Percentiles rank a stretch among this genome's conserved stretches.
Conservation (phyloP, 2,888 invertebrate genomes). For the Andrena flavipes region DNA sequence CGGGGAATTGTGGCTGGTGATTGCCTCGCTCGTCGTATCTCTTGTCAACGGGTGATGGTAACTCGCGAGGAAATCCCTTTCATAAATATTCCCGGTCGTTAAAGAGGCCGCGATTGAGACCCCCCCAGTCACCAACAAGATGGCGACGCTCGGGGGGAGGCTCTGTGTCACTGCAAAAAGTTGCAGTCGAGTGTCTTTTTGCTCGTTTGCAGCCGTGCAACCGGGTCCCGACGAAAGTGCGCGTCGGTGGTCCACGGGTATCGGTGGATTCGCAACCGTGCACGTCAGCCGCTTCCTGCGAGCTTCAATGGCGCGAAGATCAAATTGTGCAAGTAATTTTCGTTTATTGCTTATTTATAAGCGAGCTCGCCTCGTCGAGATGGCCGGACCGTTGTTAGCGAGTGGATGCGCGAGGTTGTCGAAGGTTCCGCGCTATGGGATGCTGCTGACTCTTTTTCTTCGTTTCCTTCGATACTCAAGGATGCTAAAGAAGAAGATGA, state of each 20-base stretch:
- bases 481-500: constrained; percentile 15
- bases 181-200: constrained; percentile 13
- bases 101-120: constrained; percentile 25
- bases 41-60: constrained; percentile 38
- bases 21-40: constrained; percentile 8
- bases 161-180: constrained; percentile 22
- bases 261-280: constrained; percentile 1
- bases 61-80: constrained; percentile 62
- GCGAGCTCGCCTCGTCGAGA: neutral
- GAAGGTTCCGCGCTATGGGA: constrained; percentile 14
- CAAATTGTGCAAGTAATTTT: constrained; percentile 37
- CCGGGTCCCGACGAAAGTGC: neutral
- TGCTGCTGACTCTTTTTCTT: constrained; percentile 3
- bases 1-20: constrained; percentile 20
- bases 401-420: neutral
- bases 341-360: constrained; percentile 42
- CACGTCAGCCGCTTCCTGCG: neutral
- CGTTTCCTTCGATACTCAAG: constrained; percentile 7
- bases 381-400: neutral
- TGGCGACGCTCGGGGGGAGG: neutral
- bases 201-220: constrained; percentile 14
- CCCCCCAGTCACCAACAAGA: neutral
- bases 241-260: neutral
- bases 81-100: constrained; percentile 59
- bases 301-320: constrained; percentile 5